phyloP scores from a whole-genome alignment of 2,888 invertebrate genomes.

The Podotricha telesiphe region DNA sequence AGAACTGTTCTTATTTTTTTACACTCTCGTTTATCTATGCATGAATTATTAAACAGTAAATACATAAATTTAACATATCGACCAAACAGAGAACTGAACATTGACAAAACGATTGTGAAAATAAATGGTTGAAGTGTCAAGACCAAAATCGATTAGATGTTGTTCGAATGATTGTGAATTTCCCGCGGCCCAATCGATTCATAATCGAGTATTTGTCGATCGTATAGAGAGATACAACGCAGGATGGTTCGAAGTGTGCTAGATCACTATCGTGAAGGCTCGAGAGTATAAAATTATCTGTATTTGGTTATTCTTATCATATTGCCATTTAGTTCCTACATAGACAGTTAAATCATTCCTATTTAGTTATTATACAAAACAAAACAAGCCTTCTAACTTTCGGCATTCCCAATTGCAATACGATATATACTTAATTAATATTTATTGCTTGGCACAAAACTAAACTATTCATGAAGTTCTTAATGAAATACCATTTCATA shows the following conservation, averaged over 20 bases:
- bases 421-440: neutral
- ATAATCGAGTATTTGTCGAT: constrained; percentile 50
- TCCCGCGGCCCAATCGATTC: constrained; percentile 47
- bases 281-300: constrained; percentile 43
- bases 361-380: neutral
- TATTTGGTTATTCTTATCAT: constrained; percentile 37
- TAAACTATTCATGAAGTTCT: constrained; percentile 27
- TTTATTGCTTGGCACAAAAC: neutral
- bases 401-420: neutral
- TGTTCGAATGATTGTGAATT: constrained; percentile 45
- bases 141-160: constrained; percentile 48
- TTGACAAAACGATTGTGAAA: constrained; percentile 36
- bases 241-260: constrained; percentile 44
- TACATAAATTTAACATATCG: constrained; percentile 30
- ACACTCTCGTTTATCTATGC: too few species aligned
- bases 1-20: neutral
- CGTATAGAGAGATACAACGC: constrained; percentile 41
- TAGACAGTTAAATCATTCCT: neutral
- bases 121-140: constrained; percentile 45
- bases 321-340: constrained; percentile 36
- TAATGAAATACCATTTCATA: constrained; percentile 37
- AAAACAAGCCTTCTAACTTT: neutral
- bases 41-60: neutral
- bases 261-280: constrained; percentile 39
- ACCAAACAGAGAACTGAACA: constrained; percentile 32